Evolutionary conservation across 1,140 invertebrate species (phyloP).

Genomic region (Centruroides vittatus): DNA sequence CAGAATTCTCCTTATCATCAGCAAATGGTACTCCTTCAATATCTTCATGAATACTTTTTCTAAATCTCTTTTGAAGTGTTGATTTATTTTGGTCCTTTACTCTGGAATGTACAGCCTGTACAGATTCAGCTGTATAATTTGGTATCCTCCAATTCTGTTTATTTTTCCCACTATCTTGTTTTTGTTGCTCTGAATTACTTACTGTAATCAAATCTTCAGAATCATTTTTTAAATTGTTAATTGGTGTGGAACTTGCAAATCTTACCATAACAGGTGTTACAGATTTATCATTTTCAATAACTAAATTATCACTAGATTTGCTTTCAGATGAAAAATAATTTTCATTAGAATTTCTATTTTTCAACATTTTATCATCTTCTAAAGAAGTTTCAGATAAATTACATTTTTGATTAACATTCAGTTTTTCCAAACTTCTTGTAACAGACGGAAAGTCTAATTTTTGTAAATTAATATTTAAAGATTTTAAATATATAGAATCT

Average conservation of each 20-base stretch:
- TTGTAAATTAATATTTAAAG: conserved; percentile 18
- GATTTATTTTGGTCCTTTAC: not conserved
- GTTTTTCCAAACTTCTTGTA: conserved; percentile 6
- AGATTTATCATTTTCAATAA: too few species aligned
- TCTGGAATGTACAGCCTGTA: not conserved
- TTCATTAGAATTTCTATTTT: not conserved
- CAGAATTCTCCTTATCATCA: conserved; percentile 14
- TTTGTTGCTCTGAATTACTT: not conserved
- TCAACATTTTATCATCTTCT: not conserved
- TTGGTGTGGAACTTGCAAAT: too few species aligned
- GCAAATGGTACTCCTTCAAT: conserved; percentile 18
- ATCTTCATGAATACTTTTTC: conserved; percentile 15
- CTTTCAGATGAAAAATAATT: too few species aligned
- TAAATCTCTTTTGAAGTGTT: not conserved
- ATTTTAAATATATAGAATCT: conserved; percentile 18
- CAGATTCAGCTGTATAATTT: not conserved
- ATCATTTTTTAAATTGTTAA: too few species aligned
- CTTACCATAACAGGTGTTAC: too few species aligned
- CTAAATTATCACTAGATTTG: too few species aligned
- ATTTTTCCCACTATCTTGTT: not conserved
- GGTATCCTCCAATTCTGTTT: not conserved
- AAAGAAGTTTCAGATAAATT: not conserved
- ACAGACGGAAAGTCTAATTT: conserved; percentile 17
- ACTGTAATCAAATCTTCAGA: too few species aligned
- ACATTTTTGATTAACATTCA: not conserved